Base-by-base conservation (phyloP, 2,888 invertebrate species). In the Ischnura elegans region DNA sequence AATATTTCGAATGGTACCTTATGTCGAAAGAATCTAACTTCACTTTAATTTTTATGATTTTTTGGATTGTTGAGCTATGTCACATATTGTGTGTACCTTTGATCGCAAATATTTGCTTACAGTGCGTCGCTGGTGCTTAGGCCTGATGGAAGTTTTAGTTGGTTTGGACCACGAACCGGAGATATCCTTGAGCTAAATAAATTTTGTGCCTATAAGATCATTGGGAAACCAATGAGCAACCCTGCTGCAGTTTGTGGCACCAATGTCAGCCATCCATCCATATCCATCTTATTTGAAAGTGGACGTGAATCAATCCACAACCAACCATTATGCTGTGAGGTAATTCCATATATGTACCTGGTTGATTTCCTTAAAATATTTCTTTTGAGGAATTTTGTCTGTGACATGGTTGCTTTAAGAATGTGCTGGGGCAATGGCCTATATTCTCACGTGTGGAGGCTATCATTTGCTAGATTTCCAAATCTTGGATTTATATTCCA, bases 241-340 rank as follows among this genome's bases (percentile, higher is more conserved):
- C 1, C 55, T 36, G 25, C 55, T 0, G 19, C 87, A 42, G 55
- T 61, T 55, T 42, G 36, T 55, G 36, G 42, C 25, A 42, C 51
- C 55, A 42, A 36, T 55, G 55, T 87, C 10, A 55, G 55, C 29
- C 87, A 87, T 87, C 36, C 87, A 87, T 87, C 87, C 42, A 36
- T 87, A 42, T 55, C 55, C 25, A 51, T 55, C 55, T 51, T 87
- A 61, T 87, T 87, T 87, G 55, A 87, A 42, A 87, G 87, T 87
- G 55, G 87, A 21, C 42, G 46, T 36, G 55, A 87, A 55, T 87
- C 87, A 36, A 87, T 42, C 51, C 55, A 87, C 55, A 55, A 87
- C 55, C 87, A n/a, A 55, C 55, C 51, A 25, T 42, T 87, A 51
- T 87, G 87, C 55, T 87, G 87, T 87, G 87, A 87, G 87, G 87